Conservation (phyloP, 2,888 invertebrate species). For the Drosophila percnosoma region DNA sequence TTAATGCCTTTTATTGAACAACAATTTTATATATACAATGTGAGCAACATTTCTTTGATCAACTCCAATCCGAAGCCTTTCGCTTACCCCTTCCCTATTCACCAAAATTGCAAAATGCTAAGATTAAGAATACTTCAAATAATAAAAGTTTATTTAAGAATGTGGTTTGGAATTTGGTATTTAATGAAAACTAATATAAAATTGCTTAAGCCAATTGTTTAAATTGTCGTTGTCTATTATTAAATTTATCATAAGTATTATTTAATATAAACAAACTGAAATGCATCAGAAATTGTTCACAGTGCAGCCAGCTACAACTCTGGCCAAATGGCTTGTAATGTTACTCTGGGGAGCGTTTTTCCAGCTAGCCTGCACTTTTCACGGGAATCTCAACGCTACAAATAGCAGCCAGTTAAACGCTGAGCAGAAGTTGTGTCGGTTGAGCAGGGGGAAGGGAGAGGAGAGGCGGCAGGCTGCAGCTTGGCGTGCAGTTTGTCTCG, state of each 20-base stretch:
- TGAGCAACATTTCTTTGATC: not conserved
- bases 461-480: conserved; percentile 16
- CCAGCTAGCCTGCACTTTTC: conserved; percentile 47
- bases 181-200: not conserved
- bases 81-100: too few species aligned
- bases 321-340: conserved; percentile 61
- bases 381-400: conserved; percentile 31
- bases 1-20: not conserved
- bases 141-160: not conserved
- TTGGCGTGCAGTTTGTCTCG: conserved; percentile 62
- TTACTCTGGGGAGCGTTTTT: conserved; percentile 74
- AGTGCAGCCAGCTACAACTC: conserved; percentile 15
- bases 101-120: not conserved
- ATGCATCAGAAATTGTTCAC: not conserved
- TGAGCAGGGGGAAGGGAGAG: not conserved
- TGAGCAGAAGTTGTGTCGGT: not conserved
- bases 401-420: conserved; percentile 16
- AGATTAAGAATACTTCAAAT: not conserved
- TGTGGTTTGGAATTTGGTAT: not conserved
- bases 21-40: not conserved
- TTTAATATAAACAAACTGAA: not conserved
- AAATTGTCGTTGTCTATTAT: not conserved
- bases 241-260: not conserved
- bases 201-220: too few species aligned
- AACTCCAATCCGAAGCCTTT: too few species aligned